phyloP scores from a whole-genome alignment of 2,113 vertebrate genomes.

The Neolamprologus toae region DNA sequence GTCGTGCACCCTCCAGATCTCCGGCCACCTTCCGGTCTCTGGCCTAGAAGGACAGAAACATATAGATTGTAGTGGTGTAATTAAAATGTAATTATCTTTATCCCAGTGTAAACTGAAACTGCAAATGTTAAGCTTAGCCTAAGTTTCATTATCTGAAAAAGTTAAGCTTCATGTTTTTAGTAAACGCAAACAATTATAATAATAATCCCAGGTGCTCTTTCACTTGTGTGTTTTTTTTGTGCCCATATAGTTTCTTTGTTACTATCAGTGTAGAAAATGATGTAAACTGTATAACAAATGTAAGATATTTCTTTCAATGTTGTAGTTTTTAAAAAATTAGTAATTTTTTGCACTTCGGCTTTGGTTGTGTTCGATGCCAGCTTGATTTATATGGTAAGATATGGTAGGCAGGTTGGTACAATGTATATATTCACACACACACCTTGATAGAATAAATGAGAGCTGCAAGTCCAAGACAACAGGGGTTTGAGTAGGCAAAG shows the following conservation, averaged over 20 bases:
- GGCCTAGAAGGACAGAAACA: constrained; percentile 24
- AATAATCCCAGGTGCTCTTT: not conserved
- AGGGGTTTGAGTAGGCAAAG: not conserved
- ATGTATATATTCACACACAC: not conserved
- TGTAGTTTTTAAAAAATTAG: not conserved
- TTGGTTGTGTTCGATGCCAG: not conserved
- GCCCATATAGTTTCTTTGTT: not conserved
- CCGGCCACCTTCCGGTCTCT: constrained; percentile 49
- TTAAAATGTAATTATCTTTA: not conserved
- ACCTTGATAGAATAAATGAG: not conserved
- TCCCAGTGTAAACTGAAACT: not conserved
- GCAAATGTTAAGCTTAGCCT: not conserved
- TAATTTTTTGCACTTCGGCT: not conserved
- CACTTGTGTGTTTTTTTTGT: not conserved
- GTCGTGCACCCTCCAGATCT: constrained; percentile 14
- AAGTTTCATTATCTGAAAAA: not conserved
- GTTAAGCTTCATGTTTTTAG: not conserved
- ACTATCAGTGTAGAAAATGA: not conserved
- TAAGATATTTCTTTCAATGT: not conserved
- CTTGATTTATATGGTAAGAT: not conserved
- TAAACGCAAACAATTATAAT: not conserved
- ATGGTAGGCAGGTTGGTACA: not conserved
- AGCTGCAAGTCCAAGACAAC: not conserved
- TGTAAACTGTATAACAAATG: not conserved
- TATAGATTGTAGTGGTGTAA: not conserved